Conservation (phyloP, 2,888 invertebrate species). For the Trilocha varians region DNA sequence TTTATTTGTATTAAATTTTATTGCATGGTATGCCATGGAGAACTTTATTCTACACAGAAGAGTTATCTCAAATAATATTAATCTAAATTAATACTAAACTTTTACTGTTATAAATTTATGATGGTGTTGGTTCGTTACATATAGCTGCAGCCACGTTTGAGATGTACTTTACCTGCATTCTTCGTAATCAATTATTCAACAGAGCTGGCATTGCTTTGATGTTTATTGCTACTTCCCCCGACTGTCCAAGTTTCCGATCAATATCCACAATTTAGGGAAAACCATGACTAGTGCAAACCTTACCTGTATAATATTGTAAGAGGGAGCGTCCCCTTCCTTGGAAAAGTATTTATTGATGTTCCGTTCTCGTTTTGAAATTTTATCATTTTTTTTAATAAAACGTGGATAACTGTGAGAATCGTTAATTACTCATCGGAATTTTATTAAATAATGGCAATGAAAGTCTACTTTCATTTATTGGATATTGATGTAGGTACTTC, state of each 20-base stretch:
- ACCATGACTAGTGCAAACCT: constrained; percentile 40
- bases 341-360: not conserved
- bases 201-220: constrained; percentile 43
- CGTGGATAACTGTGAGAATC: not conserved
- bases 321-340: not conserved
- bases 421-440: not conserved
- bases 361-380: not conserved
- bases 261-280: constrained; percentile 44
- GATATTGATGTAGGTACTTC: not conserved
- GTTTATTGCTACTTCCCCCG: constrained; percentile 47
- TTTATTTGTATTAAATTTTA: too few relatives aligned
- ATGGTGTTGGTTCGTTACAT: too few relatives aligned
- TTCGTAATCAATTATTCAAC: constrained; percentile 47
- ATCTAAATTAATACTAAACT: too few relatives aligned
- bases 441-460: not conserved
- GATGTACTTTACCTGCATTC: constrained; percentile 24
- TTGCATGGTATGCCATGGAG: too few relatives aligned
- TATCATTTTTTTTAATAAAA: not conserved
- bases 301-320: not conserved
- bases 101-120: not conserved
- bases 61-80: too few relatives aligned
- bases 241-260: constrained; percentile 39
- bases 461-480: not conserved
- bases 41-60: too few relatives aligned
- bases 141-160: constrained; percentile 21